Base-by-base conservation (phyloP, 2,113 vertebrate species). In the Nanorana parkeri region DNA sequence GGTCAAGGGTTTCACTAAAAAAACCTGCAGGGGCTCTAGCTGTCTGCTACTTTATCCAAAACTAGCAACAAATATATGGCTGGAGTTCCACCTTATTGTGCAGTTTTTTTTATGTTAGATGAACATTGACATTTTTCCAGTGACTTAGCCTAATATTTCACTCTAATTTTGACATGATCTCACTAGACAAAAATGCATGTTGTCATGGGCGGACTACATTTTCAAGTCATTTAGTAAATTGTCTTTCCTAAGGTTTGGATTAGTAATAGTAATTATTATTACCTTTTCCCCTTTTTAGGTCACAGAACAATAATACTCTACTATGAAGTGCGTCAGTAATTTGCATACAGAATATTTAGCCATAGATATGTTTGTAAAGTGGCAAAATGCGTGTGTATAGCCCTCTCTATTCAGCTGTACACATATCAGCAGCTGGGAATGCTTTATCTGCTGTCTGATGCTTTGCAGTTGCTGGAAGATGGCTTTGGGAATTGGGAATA, bases 401-500 rank as follows among this genome's bases (percentile, higher is more conserved):
- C 5, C 23, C 47, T 17, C 47, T 28, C 16, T 17, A 69, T 24
- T 69, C 13, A 36, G 11, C 41, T 17, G 21, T 51, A 15, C 11
- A 47, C 41, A 47, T 71, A 20, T 71, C 47, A 71, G 21, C 47
- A 71, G 21, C 41, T 26, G 68, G 36, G 68, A 54, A 54, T 54
- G 68, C 26, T 71, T 71, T 71, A 71, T 54, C 47, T 71, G 26
- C 47, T 24, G 24, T 24, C 68, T 55, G 23, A 71, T 21, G 26
- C 26, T 23, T 71, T 71, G 11, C 41, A 47, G 8, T 15, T 47
- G 68, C 47, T 71, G 68, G 41, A 24, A 54, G 23, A 71, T 54
- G 51, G 68, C 47, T 26, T 28, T 71, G 47, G n/a, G 47, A 54
- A 54, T 71, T 71, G 68, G 68, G 47, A 71, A 71, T 71, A 71